A percentile compares a stretch with the other conserved stretches of the same genome.
These are phyloP conservation scores for Styela plicata DNA, from an alignment of 23 tunicate genomes.

Conservation along the genomic window DNA sequence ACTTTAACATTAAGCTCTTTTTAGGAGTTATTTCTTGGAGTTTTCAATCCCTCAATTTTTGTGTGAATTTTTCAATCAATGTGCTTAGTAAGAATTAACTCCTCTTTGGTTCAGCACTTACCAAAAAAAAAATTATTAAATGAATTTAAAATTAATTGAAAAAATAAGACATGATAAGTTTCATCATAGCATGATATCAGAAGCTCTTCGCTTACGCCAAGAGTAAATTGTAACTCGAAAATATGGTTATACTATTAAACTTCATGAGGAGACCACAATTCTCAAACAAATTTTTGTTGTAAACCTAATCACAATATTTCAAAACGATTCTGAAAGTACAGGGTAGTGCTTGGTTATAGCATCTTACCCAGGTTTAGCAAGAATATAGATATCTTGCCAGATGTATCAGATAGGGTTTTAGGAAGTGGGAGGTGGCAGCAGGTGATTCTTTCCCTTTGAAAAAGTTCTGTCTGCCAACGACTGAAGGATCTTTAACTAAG, in stretches of 20 bases:
- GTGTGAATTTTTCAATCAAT: conserved; percentile 40
- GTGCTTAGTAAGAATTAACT: conserved; percentile 35
- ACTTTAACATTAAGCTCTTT: conserved; percentile 37
- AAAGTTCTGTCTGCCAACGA: conserved; percentile 56
- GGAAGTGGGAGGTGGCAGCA: conserved; percentile 63
- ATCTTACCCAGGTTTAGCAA: conserved; percentile 59
- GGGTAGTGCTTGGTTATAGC: too few species aligned
- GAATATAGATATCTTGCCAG: conserved; percentile 57
- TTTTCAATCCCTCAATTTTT: conserved; percentile 25
- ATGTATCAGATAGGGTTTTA: conserved; percentile 39
- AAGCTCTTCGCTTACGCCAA: too few species aligned
- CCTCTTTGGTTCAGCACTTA: conserved; percentile 44
- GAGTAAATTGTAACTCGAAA: too few species aligned
- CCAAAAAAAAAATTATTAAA: background rate
- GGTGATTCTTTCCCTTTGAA: conserved; percentile 52
- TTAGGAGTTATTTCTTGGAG: conserved; percentile 54
- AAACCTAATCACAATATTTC: too few species aligned
- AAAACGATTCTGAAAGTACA: too few species aligned
- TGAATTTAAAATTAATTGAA: too few species aligned
- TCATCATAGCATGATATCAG: too few species aligned
- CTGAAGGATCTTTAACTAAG: conserved; percentile 45
- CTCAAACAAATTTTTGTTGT: too few species aligned
- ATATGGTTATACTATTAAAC: too few species aligned
- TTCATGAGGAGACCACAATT: too few species aligned
- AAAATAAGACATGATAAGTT: too few species aligned